These are phyloP conservation scores for Yponomeuta plumbellus DNA, from an alignment of 2,888 invertebrate genomes.

Conservation along the genomic window DNA sequence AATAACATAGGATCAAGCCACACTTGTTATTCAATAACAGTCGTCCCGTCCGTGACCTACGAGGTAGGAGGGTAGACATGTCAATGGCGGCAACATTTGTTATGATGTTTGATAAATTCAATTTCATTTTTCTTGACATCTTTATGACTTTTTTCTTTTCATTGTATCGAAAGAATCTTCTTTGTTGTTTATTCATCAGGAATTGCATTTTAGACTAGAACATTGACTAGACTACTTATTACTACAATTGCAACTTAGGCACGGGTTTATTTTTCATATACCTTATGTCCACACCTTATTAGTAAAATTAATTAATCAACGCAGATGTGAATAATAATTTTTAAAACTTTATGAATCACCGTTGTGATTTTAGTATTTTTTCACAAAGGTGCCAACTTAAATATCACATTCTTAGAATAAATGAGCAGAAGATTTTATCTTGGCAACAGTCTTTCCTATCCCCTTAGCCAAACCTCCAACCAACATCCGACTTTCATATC, in stretches of 20 bases:
- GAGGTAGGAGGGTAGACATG: conserved; percentile 7
- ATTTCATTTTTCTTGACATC: background rate
- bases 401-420: too few species aligned
- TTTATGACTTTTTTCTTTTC: background rate
- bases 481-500: conserved; percentile 38
- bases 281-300: too few species aligned
- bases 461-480: background rate
- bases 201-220: too few species aligned
- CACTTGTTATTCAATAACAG: conserved; percentile 74
- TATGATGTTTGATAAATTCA: background rate
- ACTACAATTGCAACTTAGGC: too few species aligned
- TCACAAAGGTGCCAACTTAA: background rate
- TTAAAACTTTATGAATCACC: too few species aligned
- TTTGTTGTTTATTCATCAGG: too few species aligned
- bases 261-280: too few species aligned
- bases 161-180: background rate
- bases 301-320: too few species aligned
- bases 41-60: conserved; percentile 49
- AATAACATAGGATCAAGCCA: conserved; percentile 50
- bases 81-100: conserved; percentile 4
- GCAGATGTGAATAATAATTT: too few species aligned
- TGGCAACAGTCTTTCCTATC: conserved; percentile 3
- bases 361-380: too few species aligned
- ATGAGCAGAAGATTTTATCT: background rate
- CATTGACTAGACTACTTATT: too few species aligned